A percentile compares a stretch with the other conserved stretches of the same genome.
Evolutionary conservation across 2,797 vertebrate genomes (phyloP).

Genomic region (Coendou prehensilis): DNA sequence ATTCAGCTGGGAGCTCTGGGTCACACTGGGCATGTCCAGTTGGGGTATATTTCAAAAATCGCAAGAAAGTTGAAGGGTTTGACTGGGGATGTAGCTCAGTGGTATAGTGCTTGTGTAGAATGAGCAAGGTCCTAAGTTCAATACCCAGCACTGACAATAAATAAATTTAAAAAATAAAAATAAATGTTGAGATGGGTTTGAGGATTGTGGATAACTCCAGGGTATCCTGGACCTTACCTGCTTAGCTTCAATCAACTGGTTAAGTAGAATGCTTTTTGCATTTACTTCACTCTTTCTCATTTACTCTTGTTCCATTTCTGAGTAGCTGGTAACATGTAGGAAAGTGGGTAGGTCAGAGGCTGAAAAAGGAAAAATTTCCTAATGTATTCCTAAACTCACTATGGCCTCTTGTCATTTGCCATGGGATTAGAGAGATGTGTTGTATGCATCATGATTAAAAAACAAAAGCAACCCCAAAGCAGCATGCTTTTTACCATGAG

Average conservation of each 20-base stretch:
- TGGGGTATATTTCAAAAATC: conserved; percentile 8
- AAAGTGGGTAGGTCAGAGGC: not conserved
- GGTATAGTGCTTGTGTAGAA: not conserved
- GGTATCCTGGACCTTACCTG: not conserved
- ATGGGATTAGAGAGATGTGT: not conserved
- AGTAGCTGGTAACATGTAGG: not conserved
- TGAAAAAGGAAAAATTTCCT: not conserved
- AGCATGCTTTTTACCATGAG: not conserved
- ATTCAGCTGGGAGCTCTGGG: not conserved
- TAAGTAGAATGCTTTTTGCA: conserved; percentile 17
- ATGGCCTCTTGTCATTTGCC: not conserved
- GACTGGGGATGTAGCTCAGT: not conserved
- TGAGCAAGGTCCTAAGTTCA: not conserved
- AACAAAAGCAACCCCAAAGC: not conserved
- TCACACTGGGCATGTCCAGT: not conserved
- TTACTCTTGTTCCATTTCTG: conserved; percentile 1
- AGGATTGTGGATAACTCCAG: not conserved
- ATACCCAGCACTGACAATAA: not conserved
- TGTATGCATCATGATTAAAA: not conserved
- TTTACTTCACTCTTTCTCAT: not conserved
- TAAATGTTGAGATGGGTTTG: not conserved
- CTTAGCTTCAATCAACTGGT: not conserved
- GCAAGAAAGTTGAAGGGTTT: not conserved
- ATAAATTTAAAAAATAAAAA: not conserved
- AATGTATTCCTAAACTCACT: not conserved